Base-by-base conservation (phyloP, 1,140 invertebrate species). In the Psix sp. region DNA sequence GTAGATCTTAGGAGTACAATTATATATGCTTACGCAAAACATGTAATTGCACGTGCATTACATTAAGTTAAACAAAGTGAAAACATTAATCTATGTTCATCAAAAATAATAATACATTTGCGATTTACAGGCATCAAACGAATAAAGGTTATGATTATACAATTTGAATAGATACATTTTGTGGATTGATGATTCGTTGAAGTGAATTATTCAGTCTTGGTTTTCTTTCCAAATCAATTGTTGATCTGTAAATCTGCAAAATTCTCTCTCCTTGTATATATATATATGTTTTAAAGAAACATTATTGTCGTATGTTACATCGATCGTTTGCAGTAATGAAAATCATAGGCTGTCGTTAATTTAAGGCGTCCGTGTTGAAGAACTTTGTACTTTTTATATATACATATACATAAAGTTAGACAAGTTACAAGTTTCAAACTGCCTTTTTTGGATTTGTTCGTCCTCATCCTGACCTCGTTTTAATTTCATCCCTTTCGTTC, bases 331-430 rank as follows among this genome's bases (percentile, higher is more conserved):
- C 49, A 57, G 62, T 54, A 38, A 73, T 14, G 40, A 14, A 52
- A 29, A 65, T 40, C 21, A n/a, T 66, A 65, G 56, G 68, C 68
- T 65, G 57, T 63, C 46, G 48, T 73, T 71, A 72, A 76, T 71
- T 76, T 66, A 67, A 72, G 67, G 60, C 56, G 66, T 66, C 49
- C 59, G 54, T 65, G 54, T 70, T 76, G 49, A 65, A 29, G 46
- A 70, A 71, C 60, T 75, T 75, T 75, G 73, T 75, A 75, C 73
- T 75, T 75, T 75, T 75, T 71, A 67, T 76, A 71, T 70, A 65
- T 75, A 57, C 18, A 36, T 51, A 67, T 35, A 46, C 33, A 60
- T 68, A 68, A 66, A 33, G 14, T 51, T 57, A 72, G 59, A 35
- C 35, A 20, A 63, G 15, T 62, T 31, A 11, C 46, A 49, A 10